Base-by-base conservation (phyloP, 2,888 invertebrate genomes). In the Drosophila diplacantha region DNA sequence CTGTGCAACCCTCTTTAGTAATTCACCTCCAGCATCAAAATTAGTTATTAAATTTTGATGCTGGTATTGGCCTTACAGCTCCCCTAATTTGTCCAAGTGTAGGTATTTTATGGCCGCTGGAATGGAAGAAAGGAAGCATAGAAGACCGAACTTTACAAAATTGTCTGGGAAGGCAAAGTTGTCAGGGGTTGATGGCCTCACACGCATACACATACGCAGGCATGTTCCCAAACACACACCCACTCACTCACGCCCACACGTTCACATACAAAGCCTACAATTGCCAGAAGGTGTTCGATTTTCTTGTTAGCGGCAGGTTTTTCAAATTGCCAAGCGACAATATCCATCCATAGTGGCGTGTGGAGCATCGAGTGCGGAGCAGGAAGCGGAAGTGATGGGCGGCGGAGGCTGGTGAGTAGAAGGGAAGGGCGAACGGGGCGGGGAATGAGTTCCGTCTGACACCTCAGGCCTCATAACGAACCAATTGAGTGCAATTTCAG, bases 401-500 rank as follows among this genome's bases (percentile, higher is more conserved):
- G 54, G 22, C 22, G 55, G 54, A 53, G 37, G n/a, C 55, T 55
- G 55, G 29, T 55, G 55, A 54, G 54, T 38, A 31, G 54, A n/a
- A 9, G 31, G 16, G 31, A 29, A 9, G 18, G 12, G 3, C 6
- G 18, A 31, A 20, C 24, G n/a, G 18, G 4, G 5, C 18, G 63
- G 16, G 32, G 34, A 29, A 18, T 18, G 44, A 31, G 32, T 11
- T 18, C n/a, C 43, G 67, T 66, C 67, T 66, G 50, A 35, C 67
- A 65, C 76, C 81, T 59, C 63, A 58, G 72, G 83, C 83, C 39
- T 77, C 78, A 74, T 68, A 65, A 60, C 75, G 61, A 77, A 77
- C 83, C 77, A 83, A 83, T 78, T 77, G 81, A 74, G 81, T 64
- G 75, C 72, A 83, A 78, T 78, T 83, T 77, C 72, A 64, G 68